phyloP scores from a whole-genome alignment of 2,888 invertebrate genomes.

The Melipona bicolor region DNA sequence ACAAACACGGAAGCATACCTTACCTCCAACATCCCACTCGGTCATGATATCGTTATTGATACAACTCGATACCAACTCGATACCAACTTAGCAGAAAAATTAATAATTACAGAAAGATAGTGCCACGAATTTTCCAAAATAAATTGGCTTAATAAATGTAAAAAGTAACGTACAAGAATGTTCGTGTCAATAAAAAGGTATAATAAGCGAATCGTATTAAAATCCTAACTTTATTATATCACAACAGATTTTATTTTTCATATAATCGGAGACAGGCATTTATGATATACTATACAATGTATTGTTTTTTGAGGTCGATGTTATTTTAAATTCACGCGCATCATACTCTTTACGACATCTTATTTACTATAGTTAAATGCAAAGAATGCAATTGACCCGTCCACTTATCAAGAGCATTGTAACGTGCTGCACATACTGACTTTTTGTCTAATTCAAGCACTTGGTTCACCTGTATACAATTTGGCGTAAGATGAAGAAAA shows the following conservation, averaged over 20 bases:
- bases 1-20: background rate
- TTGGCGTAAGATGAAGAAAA: background rate
- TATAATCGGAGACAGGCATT: constrained; percentile 59
- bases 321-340: constrained; percentile 53
- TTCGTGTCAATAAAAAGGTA: background rate
- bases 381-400: constrained; percentile 94
- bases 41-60: constrained; percentile 15
- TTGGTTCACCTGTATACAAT: constrained; percentile 89
- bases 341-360: constrained; percentile 90
- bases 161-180: background rate
- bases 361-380: constrained; percentile 95
- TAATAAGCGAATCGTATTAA: constrained; percentile 49
- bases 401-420: constrained; percentile 98
- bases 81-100: constrained; percentile 7
- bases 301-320: constrained; percentile 66
- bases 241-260: constrained; percentile 77
- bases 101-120: constrained; percentile 12
- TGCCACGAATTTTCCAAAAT: background rate
- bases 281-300: constrained; percentile 77
- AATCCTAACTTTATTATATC: constrained; percentile 75
- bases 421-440: constrained; percentile 93
- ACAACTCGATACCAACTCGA: background rate
- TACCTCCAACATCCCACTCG: background rate
- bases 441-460: constrained; percentile 94
- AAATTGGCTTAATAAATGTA: background rate